Evolutionary conservation across 2,888 invertebrate species (phyloP), one percentile per base, ranked within the genome.

Genomic region (Eupithecia inturbata): DNA sequence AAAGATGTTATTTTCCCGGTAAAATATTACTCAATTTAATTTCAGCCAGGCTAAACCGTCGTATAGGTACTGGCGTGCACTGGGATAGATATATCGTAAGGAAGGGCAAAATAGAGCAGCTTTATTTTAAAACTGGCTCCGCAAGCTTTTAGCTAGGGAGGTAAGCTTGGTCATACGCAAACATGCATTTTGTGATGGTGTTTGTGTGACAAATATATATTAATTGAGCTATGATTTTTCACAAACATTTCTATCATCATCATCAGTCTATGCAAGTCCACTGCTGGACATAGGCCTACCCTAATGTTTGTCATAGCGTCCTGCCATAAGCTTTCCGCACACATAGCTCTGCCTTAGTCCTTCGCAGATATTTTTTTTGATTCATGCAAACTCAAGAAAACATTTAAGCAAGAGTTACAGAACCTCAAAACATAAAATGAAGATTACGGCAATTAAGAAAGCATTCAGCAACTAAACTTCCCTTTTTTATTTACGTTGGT

Each of bases 11-110:
- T 22, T 64, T 64, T 64, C 22, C n/a, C 36, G 19, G 63, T 36
- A 33, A 64, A 64, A 63, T 63, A 63, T 63, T n/a, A n/a, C 31
- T 63, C 63, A 22, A 63, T 63, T 63, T 22, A 63, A 64, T 64
- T 64, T 64, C 10, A 64, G 12, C 12, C n/a, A 4, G 63, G 36
- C 22, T 36, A 3, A 10, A 22, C 33, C 63, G 12, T 22, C 36
- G n/a, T 64, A 64, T 64, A 64, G 22, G 10, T 19, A 36, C 63
- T n/a, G n/a, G 31, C 31, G 4, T 33, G 9, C 36, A 33, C n/a
- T 33, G 63, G n/a, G 36, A 36, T 64, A 33, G 36, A 36, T 64
- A 36, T n/a, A 33, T 64, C n/a, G 33, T n/a, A n/a, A n/a, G 31
- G 9, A 31, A 19, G 3, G 62, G 16, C 31, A 10, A n/a, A 22